Base-by-base conservation (phyloP, 2,888 invertebrate genomes). In the Cephus spinipes region DNA sequence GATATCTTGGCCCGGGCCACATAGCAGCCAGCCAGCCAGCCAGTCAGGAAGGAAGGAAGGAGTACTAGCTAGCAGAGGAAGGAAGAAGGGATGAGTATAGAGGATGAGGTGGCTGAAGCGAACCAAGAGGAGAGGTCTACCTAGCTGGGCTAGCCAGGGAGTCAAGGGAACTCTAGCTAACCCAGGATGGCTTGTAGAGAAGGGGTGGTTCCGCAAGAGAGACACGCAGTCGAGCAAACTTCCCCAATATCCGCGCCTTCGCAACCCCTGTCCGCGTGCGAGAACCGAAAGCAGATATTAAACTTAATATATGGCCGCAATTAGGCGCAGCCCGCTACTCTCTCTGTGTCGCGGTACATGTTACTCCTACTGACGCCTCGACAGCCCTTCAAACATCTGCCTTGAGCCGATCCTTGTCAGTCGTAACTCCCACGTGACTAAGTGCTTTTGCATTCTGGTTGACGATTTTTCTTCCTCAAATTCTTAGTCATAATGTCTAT, bases 301-400 rank as follows among this genome's bases (percentile, higher is more conserved):
- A 91, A 90, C 88, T 89, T 89, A 88, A 90, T 90, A 89, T 90
- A 90, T 87, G 87, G 87, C 87, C 82, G 89, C 89, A 90, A 90
- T 91, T 89, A 91, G 89, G 83, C 85, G 85, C 90, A 88, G 89
- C 86, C 87, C 84, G 73, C 78, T 73, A 75, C 78, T 76, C 79
- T 76, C 79, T 79, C 79, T 68, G 23, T 55, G 76, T 35, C 35
- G 36, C 76, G 71, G 32, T 73, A 74, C 79, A 76, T 74, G 73
- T 40, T 71, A 55, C 55, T 55, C 23, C 55, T 55, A 55, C 55
- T 3, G 23, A 23, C 23, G 55, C 32, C 77, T 77, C 74, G 74
- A 73, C 77, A 78, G 80, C 77, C 68, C 75, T 73, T 30, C 73
- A 4, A 71, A 69, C 76, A 68, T 69, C 73, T 73, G 71, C 30